phyloP scores from a whole-genome alignment of 1,140 invertebrate genomes.

The Marisa cornuarietis region DNA sequence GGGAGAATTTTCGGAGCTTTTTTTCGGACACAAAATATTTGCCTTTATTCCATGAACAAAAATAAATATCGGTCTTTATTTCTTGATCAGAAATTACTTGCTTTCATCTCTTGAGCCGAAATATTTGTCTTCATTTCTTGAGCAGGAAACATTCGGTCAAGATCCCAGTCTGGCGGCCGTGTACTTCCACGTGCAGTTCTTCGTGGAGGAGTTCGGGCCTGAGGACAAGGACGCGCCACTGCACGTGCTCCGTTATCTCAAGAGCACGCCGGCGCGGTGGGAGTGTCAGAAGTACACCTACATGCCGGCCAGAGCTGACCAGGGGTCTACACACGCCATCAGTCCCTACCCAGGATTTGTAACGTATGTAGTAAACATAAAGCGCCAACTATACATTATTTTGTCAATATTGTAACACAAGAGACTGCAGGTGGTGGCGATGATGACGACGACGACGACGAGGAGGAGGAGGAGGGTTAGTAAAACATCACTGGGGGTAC shows the following conservation, averaged over 20 bases:
- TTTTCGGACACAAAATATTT: too few relatives aligned
- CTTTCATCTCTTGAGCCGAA: not conserved
- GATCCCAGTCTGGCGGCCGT: not conserved
- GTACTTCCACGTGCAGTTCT: constrained; percentile 5
- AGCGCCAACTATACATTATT: too few relatives aligned
- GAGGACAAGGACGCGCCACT: not conserved
- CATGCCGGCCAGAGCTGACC: constrained; percentile 4
- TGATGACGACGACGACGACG: too few relatives aligned
- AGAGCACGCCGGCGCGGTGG: not conserved
- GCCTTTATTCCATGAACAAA: too few relatives aligned
- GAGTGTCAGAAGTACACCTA: not conserved
- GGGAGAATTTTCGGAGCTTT: too few relatives aligned
- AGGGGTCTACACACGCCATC: not conserved
- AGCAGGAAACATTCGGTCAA: not conserved
- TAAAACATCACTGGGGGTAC: too few relatives aligned
- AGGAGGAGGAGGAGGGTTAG: too few relatives aligned
- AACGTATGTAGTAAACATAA: not conserved
- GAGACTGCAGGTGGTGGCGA: too few relatives aligned
- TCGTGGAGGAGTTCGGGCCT: not conserved
- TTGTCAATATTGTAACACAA: too few relatives aligned
- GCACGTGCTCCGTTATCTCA: not conserved
- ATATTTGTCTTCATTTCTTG: not conserved
- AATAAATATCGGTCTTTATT: too few relatives aligned
- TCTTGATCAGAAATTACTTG: too few relatives aligned
- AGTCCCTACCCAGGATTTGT: not conserved